phyloP scores from a whole-genome alignment of 2,797 vertebrate species.

The Periparus ater region DNA sequence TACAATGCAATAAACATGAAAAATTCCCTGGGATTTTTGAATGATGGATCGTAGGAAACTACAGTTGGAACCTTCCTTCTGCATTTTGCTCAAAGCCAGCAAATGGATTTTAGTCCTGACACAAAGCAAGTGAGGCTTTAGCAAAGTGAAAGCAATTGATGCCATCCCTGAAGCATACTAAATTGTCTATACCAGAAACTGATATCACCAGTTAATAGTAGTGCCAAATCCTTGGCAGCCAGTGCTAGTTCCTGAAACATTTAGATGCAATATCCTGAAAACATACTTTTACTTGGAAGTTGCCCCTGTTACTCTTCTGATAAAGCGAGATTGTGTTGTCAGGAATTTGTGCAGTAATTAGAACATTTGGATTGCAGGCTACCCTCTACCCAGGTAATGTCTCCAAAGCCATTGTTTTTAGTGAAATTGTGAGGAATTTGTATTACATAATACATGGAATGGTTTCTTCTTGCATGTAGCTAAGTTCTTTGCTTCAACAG shows the following conservation, averaged over 20 bases:
- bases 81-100: background rate
- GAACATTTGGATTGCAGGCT: background rate
- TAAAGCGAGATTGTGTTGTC: background rate
- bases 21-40: background rate
- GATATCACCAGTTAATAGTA: background rate
- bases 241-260: background rate
- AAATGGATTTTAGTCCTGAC: background rate
- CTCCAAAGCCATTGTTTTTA: background rate
- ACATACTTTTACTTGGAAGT: background rate
- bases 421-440: background rate
- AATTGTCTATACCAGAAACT: background rate
- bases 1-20: background rate
- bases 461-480: background rate
- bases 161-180: background rate
- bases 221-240: background rate
- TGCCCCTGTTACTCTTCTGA: background rate
- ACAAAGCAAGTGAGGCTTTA: background rate
- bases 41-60: background rate
- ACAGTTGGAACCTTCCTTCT: background rate
- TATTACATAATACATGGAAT: background rate
- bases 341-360: background rate
- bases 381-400: background rate
- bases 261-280: background rate
- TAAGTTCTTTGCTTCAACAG: background rate
- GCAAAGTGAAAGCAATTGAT: background rate